Percentiles rank a stretch among this genome's conserved stretches.
phyloP scores from a whole-genome alignment of 1,140 invertebrate species.

The Papilio dardanus region DNA sequence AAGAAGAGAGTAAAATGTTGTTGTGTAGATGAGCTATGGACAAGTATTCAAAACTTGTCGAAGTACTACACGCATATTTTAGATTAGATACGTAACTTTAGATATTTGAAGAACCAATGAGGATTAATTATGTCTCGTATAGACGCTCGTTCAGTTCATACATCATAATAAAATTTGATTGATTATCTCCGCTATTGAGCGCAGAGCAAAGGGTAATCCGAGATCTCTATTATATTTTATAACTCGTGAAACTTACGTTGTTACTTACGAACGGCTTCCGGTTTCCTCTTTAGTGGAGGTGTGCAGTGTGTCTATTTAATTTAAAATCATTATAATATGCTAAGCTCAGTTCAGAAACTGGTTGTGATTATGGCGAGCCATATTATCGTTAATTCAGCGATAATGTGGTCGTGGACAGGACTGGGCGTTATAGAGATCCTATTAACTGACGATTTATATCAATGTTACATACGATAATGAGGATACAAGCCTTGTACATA shows the following conservation, averaged over 20 bases:
- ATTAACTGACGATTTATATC: conserved; percentile 19
- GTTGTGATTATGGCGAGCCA: not conserved
- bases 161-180: conserved; percentile 6
- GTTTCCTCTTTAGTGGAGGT: not conserved
- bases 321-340: conserved; percentile 5
- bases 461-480: conserved; percentile 3
- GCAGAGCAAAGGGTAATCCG: not conserved
- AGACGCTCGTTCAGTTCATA: not conserved
- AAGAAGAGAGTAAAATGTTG: not conserved
- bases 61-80: too few relatives aligned
- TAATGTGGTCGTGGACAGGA: conserved; percentile 16
- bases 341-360: not conserved
- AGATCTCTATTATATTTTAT: conserved; percentile 5
- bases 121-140: not conserved
- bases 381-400: conserved; percentile 24
- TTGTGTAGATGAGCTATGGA: too few relatives aligned
- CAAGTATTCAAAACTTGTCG: too few relatives aligned
- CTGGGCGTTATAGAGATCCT: conserved; percentile 13
- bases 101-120: not conserved
- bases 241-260: not conserved
- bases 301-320: not conserved
- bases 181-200: not conserved
- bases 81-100: not conserved
- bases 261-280: not conserved
- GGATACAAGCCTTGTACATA: not conserved